phyloP scores from a whole-genome alignment of 2,888 invertebrate species.

The Cephus rjabovi region DNA sequence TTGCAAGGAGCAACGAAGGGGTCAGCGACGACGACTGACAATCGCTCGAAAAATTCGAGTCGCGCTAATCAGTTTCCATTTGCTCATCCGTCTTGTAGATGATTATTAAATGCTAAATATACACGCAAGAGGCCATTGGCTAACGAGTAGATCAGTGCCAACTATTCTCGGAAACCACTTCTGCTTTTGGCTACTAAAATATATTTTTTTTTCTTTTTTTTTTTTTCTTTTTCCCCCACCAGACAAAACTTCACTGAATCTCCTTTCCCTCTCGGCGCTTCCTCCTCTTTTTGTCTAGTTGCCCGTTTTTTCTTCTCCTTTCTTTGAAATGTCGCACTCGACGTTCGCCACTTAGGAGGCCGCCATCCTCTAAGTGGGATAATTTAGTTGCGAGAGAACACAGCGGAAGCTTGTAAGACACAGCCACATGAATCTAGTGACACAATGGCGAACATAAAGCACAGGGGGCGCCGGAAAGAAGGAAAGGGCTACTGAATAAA shows the following conservation, averaged over 20 bases:
- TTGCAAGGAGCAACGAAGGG: background rate
- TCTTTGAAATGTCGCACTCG: background rate
- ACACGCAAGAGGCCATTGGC: too few species aligned
- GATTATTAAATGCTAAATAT: too few species aligned
- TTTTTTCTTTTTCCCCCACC: too few species aligned
- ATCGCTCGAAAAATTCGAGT: background rate
- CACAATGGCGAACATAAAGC: constrained; percentile 26
- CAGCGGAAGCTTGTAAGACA: constrained; percentile 24
- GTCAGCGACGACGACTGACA: background rate
- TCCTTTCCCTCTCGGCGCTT: too few species aligned
- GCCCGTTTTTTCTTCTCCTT: background rate
- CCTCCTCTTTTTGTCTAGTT: too few species aligned
- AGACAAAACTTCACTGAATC: too few species aligned
- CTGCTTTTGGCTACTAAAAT: too few species aligned
- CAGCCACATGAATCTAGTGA: constrained; percentile 24
- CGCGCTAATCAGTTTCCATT: constrained; percentile 33
- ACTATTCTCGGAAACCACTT: too few species aligned
- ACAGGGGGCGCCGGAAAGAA: background rate
- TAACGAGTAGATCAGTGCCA: too few species aligned
- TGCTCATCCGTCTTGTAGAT: constrained; percentile 17
- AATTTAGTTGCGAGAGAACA: constrained; percentile 17
- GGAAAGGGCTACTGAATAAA: constrained; percentile 42
- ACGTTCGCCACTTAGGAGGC: constrained; percentile 3
- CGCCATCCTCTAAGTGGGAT: constrained; percentile 10
- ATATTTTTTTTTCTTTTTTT: too few species aligned